Percentiles rank a stretch among this genome's conserved stretches.
These are phyloP conservation scores for Abrostola tripartita DNA, from an alignment of 2,888 invertebrate genomes.

Conservation along the genomic window DNA sequence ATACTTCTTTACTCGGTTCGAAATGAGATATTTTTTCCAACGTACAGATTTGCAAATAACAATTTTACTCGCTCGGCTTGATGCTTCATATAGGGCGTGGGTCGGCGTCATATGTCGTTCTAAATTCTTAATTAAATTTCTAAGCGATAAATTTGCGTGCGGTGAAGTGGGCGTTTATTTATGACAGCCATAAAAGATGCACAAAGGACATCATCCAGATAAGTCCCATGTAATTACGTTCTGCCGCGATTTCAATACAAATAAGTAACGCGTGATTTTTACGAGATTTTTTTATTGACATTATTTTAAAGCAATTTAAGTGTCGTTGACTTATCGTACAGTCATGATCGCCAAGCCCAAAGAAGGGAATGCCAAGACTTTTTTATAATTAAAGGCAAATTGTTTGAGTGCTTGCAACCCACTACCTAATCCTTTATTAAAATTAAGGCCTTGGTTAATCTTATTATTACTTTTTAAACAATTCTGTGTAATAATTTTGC, in stretches of 20 bases:
- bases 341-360: constrained; percentile 29
- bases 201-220: constrained; percentile 72
- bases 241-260: constrained; percentile 50
- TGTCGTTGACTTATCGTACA: constrained; percentile 42
- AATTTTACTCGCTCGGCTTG: constrained; percentile 21
- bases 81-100: constrained; percentile 43
- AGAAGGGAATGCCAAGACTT: constrained; percentile 31
- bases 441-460: constrained; percentile 24
- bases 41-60: constrained; percentile 16
- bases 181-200: constrained; percentile 75
- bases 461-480: constrained; percentile 32
- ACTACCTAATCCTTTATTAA: constrained; percentile 46
- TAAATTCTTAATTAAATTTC: constrained; percentile 75
- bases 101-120: constrained; percentile 59
- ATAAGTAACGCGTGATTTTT: constrained; percentile 37
- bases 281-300: constrained; percentile 27
- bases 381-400: constrained; percentile 43
- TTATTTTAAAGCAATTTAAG: constrained; percentile 44
- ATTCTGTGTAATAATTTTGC: constrained; percentile 31
- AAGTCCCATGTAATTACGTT: constrained; percentile 65
- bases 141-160: constrained; percentile 68
- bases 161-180: constrained; percentile 75
- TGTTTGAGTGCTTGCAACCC: constrained; percentile 43
- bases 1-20: constrained; percentile 3
- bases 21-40: constrained; percentile 8